Evolutionary conservation across 2,888 invertebrate genomes (phyloP), one percentile per base, ranked within the genome.

Genomic region (Protodeltote pygarga): DNA sequence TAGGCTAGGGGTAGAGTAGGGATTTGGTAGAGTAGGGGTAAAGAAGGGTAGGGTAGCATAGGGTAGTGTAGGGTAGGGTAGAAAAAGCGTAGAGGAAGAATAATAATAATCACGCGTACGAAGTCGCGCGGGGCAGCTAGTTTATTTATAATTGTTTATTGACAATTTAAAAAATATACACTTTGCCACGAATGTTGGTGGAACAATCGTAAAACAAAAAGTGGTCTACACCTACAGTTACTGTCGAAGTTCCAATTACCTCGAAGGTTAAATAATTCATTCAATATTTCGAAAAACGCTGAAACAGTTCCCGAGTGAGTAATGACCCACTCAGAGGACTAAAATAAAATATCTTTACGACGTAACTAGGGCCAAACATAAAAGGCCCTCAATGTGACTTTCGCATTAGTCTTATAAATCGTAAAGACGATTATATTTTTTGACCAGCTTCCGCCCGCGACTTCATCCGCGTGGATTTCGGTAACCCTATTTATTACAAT

Each of bases 301-400:
- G 68, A 65, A 62, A 65, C 57, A 65, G 65, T 62, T 52, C 37
- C 48, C 39, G 29, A 8, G 40, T 57, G 69, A 71, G 49, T 69
- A 65, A 69, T 68, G 68, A 37, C 51, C 51, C 59, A 65, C 63
- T 67, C 53, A 53, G 51, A 46, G 48, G 42, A 52, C 46, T 44
- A 60, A 63, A 69, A 53, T 62, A 65, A 69, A 66, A 67, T 58
- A 49, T 65, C 68, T 71, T 69, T 65, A 69, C 55, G 68, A 67
- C 31, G 41, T 61, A 67, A 68, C 64, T 68, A 67, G 46, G 63
- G 42, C 49, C 49, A 46, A 47, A 59, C 55, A 66, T 63, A 66
- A 67, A 57, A 67, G 47, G 44, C 33, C 45, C 52, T 53, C 47
- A 66, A 69, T 68, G 63, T 52, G 63, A 59, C 62, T 62, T 60